Percentiles rank a stretch among this genome's conserved stretches.
These are phyloP conservation scores for Trididemnum clinides DNA, from an alignment of 23 tunicate species.

Conservation along the genomic window DNA sequence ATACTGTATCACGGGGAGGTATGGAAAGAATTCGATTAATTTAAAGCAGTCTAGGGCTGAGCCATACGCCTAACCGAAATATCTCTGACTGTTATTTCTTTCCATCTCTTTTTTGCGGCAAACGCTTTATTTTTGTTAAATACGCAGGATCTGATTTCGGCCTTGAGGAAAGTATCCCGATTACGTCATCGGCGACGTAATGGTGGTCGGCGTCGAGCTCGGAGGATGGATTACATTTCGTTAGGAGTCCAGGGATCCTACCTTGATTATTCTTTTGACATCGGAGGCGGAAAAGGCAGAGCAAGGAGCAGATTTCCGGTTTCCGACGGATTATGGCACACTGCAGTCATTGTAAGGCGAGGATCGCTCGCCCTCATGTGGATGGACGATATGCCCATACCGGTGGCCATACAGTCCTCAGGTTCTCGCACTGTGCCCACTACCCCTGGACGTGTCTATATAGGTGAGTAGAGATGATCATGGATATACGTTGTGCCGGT, in stretches of 20 bases:
- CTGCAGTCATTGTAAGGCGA: conserved; percentile 55
- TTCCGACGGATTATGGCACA: conserved; percentile 77
- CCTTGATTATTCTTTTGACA: conserved; percentile 53
- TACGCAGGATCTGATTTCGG: conserved; percentile 1
- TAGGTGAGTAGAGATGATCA: too few relatives aligned
- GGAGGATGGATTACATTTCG: not conserved
- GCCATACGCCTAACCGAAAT: too few relatives aligned
- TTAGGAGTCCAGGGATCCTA: conserved; percentile 63
- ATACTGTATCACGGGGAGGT: conserved; percentile 88
- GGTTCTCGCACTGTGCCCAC: conserved; percentile 22
- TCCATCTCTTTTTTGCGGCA: not conserved
- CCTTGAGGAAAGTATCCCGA: not conserved
- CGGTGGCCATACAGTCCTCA: conserved; percentile 70
- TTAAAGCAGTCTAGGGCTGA: too few relatives aligned
- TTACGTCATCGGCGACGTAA: conserved; percentile 16
- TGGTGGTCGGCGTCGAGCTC: not conserved
- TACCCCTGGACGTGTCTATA: conserved; percentile 68
- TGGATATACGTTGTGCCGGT: too few relatives aligned
- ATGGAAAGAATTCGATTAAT: too few relatives aligned
- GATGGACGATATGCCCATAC: conserved; percentile 63
- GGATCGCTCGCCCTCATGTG: conserved; percentile 87
- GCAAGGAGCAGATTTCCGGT: conserved; percentile 65
- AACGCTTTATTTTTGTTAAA: not conserved
- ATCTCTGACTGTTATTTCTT: not conserved
- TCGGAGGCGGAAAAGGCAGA: conserved; percentile 60